phyloP scores from a whole-genome alignment of 2,888 invertebrate genomes.

The Ethmia dodecea region DNA sequence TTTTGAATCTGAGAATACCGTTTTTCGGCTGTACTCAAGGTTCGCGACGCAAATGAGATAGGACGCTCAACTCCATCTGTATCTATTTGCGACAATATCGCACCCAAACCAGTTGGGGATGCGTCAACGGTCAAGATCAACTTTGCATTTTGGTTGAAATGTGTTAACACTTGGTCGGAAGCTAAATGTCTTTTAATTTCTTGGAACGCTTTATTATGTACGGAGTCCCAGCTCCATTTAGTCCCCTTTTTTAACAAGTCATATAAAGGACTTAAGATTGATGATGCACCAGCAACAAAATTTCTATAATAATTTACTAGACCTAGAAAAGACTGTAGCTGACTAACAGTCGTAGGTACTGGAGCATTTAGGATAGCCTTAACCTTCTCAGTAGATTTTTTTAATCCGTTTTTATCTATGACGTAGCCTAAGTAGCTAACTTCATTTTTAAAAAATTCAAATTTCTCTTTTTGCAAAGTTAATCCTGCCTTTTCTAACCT shows the following conservation, averaged over 20 bases:
- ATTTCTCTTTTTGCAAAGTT: constrained; percentile 3
- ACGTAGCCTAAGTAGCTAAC: constrained; percentile 1
- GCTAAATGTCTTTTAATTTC: constrained; percentile 4
- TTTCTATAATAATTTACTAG: constrained; percentile 3
- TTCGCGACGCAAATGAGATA: constrained; percentile 9
- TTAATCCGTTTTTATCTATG: not conserved
- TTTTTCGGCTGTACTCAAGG: constrained; percentile 7
- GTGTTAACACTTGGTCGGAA: constrained; percentile 15
- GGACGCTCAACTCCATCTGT: constrained; percentile 3
- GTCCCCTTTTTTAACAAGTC: not conserved
- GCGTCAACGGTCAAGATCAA: constrained; percentile 20
- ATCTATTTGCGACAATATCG: constrained; percentile 19
- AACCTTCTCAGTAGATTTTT: not conserved
- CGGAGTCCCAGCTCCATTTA: constrained; percentile 1
- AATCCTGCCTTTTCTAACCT: constrained; percentile 8
- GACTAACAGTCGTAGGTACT: not conserved
- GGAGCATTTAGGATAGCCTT: not conserved
- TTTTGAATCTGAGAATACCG: constrained; percentile 13
- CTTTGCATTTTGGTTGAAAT: constrained; percentile 14
- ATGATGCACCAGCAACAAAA: constrained; percentile 1
- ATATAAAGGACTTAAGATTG: constrained; percentile 1
- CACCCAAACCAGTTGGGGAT: constrained; percentile 18
- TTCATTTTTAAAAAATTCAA: constrained; percentile 1
- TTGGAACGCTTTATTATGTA: not conserved
- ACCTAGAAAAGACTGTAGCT: constrained; percentile 4